A percentile compares a stretch with the other conserved stretches of the same genome.
Evolutionary conservation across 2,113 vertebrate species (phyloP).

Genomic region (Ceyx margarethae): DNA sequence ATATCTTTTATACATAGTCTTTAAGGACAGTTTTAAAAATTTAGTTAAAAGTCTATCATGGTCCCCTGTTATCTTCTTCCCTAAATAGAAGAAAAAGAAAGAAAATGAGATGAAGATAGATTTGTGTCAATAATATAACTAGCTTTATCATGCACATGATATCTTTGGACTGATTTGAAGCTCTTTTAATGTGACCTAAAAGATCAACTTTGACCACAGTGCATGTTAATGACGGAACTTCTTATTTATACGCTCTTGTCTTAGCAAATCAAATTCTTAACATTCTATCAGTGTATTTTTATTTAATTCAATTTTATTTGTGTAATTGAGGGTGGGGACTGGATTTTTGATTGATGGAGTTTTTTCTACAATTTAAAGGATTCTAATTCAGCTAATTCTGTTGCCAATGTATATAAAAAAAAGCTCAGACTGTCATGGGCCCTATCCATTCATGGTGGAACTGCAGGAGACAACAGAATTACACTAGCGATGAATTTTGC

Average conservation of each 20-base stretch:
- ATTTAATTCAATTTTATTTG: neutral
- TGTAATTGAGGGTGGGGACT: neutral
- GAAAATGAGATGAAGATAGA: neutral
- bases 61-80: neutral
- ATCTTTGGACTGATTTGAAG: neutral
- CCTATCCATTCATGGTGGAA: conserved; percentile 24
- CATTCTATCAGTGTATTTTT: neutral
- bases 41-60: neutral
- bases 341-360: neutral
- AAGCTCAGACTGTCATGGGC: neutral
- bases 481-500: conserved; percentile 28
- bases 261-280: neutral
- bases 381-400: conserved; percentile 23
- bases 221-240: neutral
- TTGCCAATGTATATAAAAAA: neutral
- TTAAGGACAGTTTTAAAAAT: neutral
- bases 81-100: neutral
- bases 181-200: neutral
- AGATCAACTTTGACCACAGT: neutral
- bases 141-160: neutral
- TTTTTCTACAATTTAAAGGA: neutral
- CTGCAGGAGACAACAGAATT: conserved; percentile 42
- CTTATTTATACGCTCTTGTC: neutral
- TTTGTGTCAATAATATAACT: neutral
- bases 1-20: neutral